Evolutionary conservation across 1,140 invertebrate genomes (phyloP), one percentile per base, ranked within the genome.

Genomic region (Drosophila funebris): DNA sequence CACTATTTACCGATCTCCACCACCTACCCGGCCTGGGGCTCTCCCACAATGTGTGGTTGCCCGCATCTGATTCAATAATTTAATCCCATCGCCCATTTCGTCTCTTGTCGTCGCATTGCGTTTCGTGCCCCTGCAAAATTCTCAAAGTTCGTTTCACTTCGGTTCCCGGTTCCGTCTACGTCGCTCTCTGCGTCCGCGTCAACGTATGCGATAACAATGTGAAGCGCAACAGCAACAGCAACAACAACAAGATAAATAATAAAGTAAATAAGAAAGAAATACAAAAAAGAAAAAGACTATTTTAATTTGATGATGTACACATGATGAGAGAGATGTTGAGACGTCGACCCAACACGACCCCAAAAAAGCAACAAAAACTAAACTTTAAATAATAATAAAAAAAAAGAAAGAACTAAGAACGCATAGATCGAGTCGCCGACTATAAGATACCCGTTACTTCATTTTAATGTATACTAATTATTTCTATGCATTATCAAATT

Each of bases 121-220:
- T 73, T 68, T 64, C 64, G 56, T 58, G 70, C 62, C 70, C 44
- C 44, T 18, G 43, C 56, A 50, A 68, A 68, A 36, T 82, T 82
- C 71, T 68, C 62, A 78, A 83, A 83, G 79, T 83, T 83, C 79
- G 79, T 78, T 73, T 69, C 64, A 73, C 63, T 69, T 69, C 64
- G 70, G 22, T 61, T 66, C 64, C 60, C 61, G 66, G 58, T 54
- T 50, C 36, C 66, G 64, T 62, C 18, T 29, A n/a, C 56, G 24
- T 58, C 61, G 20, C 18, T 16, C 16, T 16, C 43, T 5, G 9
- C 6, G 33, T 36, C 16, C 31, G 6, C 64, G 36, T 62, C 43
- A 11, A 14, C 36, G 20, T 69, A 74, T 74, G 78, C 72, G 79
- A 82, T 82, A 82, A 82, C 79, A 69, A 73, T 73, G 68, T 57